These are phyloP conservation scores for Crambe crambe DNA, from an alignment of 37 sponge, comb jelly and placozoan species.

Conservation along the genomic window DNA sequence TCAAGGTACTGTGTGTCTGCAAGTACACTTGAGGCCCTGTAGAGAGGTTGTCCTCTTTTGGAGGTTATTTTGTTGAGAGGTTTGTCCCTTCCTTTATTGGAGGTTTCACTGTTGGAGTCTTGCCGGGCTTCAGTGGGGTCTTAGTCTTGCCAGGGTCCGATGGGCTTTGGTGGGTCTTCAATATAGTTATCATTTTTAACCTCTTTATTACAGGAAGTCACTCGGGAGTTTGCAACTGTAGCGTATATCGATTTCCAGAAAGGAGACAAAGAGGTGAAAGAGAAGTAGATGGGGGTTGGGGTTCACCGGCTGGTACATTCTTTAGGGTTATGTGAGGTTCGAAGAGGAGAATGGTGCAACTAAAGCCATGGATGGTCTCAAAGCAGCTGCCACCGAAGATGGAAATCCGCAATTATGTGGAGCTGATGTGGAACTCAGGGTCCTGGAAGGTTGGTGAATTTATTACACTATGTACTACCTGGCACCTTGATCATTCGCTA, in stretches of 20 bases:
- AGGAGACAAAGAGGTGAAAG: slow-evolving; percentile 71
- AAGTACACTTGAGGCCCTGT: no score
- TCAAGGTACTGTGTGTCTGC: slow-evolving; percentile 67
- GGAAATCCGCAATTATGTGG: slow-evolving; percentile 36
- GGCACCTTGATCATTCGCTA: no score
- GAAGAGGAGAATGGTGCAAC: slow-evolving; percentile 57
- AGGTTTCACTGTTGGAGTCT: no score
- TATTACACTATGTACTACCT: not conserved
- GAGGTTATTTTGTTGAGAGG: no score
- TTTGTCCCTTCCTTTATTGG: no score
- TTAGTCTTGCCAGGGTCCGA: no score
- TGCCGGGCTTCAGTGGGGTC: no score
- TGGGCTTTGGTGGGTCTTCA: not conserved
- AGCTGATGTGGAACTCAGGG: slow-evolving; percentile 32
- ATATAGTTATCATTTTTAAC: not conserved
- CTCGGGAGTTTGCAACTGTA: slow-evolving; percentile 57
- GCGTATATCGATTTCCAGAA: slow-evolving; percentile 63
- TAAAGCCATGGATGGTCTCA: slow-evolving; percentile 56
- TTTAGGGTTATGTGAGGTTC: slow-evolving; percentile 79
- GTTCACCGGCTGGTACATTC: not conserved
- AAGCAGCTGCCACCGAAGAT: slow-evolving; percentile 15
- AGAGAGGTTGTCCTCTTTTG: no score
- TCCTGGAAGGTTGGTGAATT: slow-evolving; percentile 65
- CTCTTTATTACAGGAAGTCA: slow-evolving; percentile 40
- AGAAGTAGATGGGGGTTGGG: no score